Evolutionary conservation across 2,888 invertebrate species (phyloP).

Genomic region (Metopia argyrocephala): DNA sequence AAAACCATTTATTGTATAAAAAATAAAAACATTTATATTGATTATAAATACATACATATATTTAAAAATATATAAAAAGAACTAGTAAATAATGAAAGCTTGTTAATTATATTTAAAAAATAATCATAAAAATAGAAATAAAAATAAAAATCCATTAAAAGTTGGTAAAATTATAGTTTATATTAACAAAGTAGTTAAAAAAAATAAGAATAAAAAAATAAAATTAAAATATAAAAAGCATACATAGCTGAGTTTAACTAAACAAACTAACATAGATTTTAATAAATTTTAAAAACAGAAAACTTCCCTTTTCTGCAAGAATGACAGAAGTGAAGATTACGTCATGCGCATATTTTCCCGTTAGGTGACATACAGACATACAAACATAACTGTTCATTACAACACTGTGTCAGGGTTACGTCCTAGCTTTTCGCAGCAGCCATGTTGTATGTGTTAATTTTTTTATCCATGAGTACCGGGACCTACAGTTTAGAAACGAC

Average conservation of each 20-base stretch:
- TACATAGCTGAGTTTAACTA: conserved; percentile 40
- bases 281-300: too few relatives aligned
- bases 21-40: conserved; percentile 23
- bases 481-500: too few relatives aligned
- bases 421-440: too few relatives aligned
- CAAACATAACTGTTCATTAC: too few relatives aligned
- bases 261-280: conserved; percentile 14
- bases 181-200: conserved; percentile 22
- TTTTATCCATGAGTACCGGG: too few relatives aligned
- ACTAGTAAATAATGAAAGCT: conserved; percentile 40
- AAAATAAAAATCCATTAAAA: conserved; percentile 29
- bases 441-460: too few relatives aligned
- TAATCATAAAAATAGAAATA: background rate
- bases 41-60: conserved; percentile 9
- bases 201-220: background rate
- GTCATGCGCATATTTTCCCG: too few relatives aligned
- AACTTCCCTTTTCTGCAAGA: too few relatives aligned
- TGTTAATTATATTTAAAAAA: conserved; percentile 55
- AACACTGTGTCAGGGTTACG: too few relatives aligned
- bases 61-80: conserved; percentile 14
- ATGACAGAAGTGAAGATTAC: too few relatives aligned
- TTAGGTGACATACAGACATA: too few relatives aligned
- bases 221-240: conserved; percentile 10
- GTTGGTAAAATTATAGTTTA: conserved; percentile 38
- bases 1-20: too few relatives aligned